Percentiles rank a stretch among this genome's conserved stretches.
phyloP scores from a whole-genome alignment of 2,113 vertebrate species.

The Spea bombifrons region DNA sequence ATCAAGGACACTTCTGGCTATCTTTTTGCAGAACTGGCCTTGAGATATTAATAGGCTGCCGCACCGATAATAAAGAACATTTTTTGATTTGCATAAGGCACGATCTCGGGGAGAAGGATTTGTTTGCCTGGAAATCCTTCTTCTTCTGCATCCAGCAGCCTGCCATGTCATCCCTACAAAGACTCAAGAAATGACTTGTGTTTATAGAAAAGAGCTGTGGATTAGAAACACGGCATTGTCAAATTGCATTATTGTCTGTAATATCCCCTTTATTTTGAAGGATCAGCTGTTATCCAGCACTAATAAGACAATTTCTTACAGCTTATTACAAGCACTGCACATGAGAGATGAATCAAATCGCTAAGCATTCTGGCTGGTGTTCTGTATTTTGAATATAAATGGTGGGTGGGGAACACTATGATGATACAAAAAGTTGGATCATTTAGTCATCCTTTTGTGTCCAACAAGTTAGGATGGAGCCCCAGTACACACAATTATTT shows the following conservation, averaged over 20 bases:
- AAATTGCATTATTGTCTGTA: conserved; percentile 1
- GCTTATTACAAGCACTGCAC: not conserved
- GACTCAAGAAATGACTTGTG: not conserved
- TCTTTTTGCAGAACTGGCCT: conserved; percentile 2
- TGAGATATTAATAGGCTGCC: conserved; percentile 11
- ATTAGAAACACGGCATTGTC: not conserved
- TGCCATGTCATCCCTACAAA: not conserved
- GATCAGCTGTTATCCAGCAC: not conserved
- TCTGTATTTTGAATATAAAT: not conserved
- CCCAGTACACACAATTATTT: too few relatives aligned
- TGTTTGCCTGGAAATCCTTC: not conserved
- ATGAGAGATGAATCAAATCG: not conserved
- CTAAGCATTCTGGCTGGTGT: not conserved
- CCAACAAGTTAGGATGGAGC: too few relatives aligned
- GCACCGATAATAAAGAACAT: not conserved
- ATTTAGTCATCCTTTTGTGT: too few relatives aligned
- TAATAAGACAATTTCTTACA: conserved; percentile 19
- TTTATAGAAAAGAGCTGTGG: not conserved
- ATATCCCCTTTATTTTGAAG: conserved; percentile 22
- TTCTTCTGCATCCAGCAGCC: not conserved
- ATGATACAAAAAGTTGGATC: too few relatives aligned
- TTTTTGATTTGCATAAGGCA: not conserved
- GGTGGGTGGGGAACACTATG: too few relatives aligned
- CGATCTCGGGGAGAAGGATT: not conserved
- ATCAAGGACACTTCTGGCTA: not conserved